Evolutionary conservation across 2,113 vertebrate species (phyloP), one percentile per base, ranked within the genome.

Genomic region (Verasper variegatus): DNA sequence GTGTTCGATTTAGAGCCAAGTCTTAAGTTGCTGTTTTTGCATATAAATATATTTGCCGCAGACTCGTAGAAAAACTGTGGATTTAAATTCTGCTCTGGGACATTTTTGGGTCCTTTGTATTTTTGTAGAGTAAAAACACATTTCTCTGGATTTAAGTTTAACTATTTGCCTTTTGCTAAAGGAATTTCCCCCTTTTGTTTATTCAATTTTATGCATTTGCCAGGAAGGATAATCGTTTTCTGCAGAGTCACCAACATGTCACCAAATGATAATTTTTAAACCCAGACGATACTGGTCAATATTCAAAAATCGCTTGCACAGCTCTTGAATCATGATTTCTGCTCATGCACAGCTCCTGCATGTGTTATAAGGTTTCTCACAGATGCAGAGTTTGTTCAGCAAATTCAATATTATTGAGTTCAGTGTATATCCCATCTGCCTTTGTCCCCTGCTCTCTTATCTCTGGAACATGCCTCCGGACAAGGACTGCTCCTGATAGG

Each of bases 391-490:
- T 82, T 69, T 71, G 66, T 64, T 80, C 3, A 79, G 62, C 60
- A 68, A 67, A 84, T 66, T 78, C 76, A 74, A 63, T 82, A 74
- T 66, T 71, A 85, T 86, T 81, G 76, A 79, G 20, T 56, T 58
- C 20, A 45, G 49, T 88, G 73, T 85, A 80, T 74, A 78, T 85
- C 79, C 66, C 68, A 80, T 85, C 83, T 80, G 79, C 74, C 79
- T 75, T 63, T 85, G 68, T 76, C 31, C 2, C 79, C 6, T 18
- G 35, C 69, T 81, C 75, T 81, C 61, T 90, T 91, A 89, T 91
- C 86, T 79, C 66, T 77, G 73, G 79, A 88, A 88, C 79, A 78
- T 12, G 88, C 81, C 76, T 86, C 81, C n/a, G 68, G 82, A 80
- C 42, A 1, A 80, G 68, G 35, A 56, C 73, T 61, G 86, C 35